These are phyloP conservation scores for Pica pica DNA, from an alignment of 2,113 vertebrate species.

Conservation along the genomic window DNA sequence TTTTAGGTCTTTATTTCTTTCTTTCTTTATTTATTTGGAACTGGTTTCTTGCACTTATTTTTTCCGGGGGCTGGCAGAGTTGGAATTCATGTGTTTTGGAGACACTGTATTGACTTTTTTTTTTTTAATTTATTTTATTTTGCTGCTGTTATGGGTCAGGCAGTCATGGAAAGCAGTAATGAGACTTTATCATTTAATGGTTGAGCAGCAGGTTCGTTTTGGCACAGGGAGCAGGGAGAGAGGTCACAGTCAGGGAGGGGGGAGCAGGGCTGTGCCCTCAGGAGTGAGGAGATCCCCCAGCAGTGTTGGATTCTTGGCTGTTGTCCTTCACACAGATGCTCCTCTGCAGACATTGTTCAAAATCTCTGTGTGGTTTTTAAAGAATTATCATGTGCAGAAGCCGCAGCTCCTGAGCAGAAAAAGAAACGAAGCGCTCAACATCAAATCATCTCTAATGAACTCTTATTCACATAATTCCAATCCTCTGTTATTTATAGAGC, in stretches of 20 bases:
- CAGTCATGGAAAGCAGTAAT: neutral
- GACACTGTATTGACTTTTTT: neutral
- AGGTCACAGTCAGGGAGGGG: accelerated
- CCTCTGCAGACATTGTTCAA: neutral
- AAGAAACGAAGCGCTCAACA: neutral
- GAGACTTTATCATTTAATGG: conserved; percentile 8
- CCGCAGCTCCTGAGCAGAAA: neutral
- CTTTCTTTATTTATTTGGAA: neutral
- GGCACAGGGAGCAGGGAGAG: neutral
- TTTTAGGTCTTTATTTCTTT: neutral
- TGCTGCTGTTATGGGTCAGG: neutral
- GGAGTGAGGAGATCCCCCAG: neutral
- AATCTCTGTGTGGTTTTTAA: neutral
- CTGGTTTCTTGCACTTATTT: neutral
- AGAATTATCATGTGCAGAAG: neutral
- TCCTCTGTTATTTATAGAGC: conserved; percentile 42
- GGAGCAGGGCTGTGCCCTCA: neutral
- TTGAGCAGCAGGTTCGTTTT: neutral
- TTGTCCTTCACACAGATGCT: neutral
- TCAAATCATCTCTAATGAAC: conserved; percentile 25
- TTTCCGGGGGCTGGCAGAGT: neutral
- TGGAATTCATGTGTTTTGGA: neutral
- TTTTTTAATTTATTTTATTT: neutral
- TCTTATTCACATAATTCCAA: conserved; percentile 36
- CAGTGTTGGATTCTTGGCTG: neutral